Evolutionary conservation across 2,888 invertebrate genomes (phyloP).

Genomic region (Lithophane leautieri): DNA sequence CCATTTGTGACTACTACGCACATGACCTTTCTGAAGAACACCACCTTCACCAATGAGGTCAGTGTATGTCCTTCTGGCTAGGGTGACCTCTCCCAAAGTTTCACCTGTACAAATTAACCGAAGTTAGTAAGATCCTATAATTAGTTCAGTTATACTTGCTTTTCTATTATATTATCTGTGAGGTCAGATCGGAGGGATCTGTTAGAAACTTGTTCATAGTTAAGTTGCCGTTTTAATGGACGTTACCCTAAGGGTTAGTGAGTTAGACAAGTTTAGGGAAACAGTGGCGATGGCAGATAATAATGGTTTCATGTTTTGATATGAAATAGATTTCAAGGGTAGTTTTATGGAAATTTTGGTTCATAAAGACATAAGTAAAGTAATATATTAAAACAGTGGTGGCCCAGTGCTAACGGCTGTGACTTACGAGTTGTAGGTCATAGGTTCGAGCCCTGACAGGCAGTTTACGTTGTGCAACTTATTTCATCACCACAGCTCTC

Average conservation of each 20-base stretch:
- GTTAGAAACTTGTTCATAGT: conserved; percentile 15
- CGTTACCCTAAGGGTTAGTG: not conserved
- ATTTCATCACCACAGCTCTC: too few species aligned
- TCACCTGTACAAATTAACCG: not conserved
- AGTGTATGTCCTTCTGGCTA: not conserved
- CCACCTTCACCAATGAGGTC: not conserved
- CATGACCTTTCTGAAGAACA: not conserved
- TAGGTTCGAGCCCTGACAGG: too few species aligned
- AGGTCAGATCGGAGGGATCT: conserved; percentile 22
- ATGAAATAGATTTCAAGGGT: too few species aligned
- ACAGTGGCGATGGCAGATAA: conserved; percentile 5
- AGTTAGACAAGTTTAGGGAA: conserved; percentile 25
- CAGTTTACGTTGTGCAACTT: too few species aligned
- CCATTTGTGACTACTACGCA: not conserved
- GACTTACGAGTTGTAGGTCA: too few species aligned
- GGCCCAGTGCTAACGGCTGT: too few species aligned
- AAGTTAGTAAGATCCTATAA: conserved; percentile 5
- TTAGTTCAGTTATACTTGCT: conserved; percentile 10
- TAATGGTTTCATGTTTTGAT: not conserved
- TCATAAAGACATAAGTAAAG: too few species aligned
- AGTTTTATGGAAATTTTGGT: too few species aligned
- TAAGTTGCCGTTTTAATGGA: conserved; percentile 1
- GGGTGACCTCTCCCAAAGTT: not conserved
- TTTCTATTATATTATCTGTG: conserved; percentile 26
- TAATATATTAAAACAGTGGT: too few species aligned